phyloP scores from a whole-genome alignment of 2,797 vertebrate genomes.

The Phylloscopus collybita region DNA sequence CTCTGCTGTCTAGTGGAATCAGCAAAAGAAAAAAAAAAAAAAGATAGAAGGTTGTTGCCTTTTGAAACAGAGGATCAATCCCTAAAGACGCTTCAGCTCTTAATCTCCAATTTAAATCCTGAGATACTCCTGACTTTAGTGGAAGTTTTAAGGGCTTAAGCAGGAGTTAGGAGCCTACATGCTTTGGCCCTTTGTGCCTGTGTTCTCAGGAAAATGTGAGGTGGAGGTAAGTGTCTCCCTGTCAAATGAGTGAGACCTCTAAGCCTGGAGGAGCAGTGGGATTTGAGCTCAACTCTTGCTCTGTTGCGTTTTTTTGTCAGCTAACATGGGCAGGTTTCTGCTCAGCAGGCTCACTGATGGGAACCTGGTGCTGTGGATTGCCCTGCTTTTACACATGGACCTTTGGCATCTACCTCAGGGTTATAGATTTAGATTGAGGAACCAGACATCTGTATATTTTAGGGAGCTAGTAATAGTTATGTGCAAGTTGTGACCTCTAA shows the following conservation, averaged over 20 bases:
- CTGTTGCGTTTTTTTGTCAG: background rate
- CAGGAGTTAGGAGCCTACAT: background rate
- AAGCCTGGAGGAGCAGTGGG: background rate
- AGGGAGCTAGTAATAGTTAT: background rate
- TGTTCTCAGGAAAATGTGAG: background rate
- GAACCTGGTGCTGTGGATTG: background rate
- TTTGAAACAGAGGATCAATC: background rate
- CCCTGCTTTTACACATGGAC: accelerated
- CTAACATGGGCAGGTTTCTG: background rate
- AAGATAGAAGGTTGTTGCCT: background rate
- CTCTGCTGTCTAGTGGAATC: background rate
- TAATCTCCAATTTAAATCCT: constrained; percentile 47
- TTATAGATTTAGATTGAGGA: background rate
- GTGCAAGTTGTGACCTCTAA: background rate
- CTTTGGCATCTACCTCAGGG: background rate
- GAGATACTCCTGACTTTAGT: background rate
- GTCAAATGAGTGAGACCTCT: background rate
- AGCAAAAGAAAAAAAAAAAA: background rate
- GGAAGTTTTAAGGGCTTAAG: background rate
- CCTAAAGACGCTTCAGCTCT: constrained; percentile 12
- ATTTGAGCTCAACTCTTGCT: background rate
- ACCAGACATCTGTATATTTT: background rate
- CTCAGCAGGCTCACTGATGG: background rate
- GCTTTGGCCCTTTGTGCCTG: background rate
- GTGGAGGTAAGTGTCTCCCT: background rate